phyloP scores from a whole-genome alignment of 2,113 vertebrate species.

The Regulus satrapa region DNA sequence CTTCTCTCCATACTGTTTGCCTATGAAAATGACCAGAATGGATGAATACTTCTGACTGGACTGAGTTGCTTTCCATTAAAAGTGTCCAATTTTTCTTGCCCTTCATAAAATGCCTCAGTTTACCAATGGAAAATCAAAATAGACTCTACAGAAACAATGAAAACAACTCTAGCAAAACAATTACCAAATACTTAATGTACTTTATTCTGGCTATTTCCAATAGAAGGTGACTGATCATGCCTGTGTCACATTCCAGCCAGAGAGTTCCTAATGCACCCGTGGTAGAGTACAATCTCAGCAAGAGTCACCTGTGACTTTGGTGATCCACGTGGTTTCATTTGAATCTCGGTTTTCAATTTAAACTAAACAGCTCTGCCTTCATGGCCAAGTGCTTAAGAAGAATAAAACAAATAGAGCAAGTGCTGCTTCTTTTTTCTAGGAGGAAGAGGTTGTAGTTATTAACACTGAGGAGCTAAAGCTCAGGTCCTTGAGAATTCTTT shows the following conservation, averaged over 20 bases:
- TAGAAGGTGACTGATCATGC: background rate
- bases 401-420: background rate
- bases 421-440: too few relatives aligned
- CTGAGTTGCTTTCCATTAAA: background rate
- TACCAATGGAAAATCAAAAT: background rate
- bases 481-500: background rate
- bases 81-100: background rate
- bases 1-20: background rate
- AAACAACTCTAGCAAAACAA: background rate
- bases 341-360: background rate
- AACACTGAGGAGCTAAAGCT: background rate
- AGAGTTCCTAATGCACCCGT: background rate
- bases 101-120: background rate
- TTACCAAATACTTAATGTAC: background rate
- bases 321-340: background rate
- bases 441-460: background rate
- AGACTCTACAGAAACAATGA: background rate
- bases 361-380: background rate
- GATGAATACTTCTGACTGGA: background rate
- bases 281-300: background rate
- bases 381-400: background rate
- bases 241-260: background rate
- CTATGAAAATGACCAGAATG: fast-evolving
- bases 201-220: background rate
- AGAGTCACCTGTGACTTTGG: background rate